Conservation (phyloP, 2,888 invertebrate species). For the Dasypogon diadema region DNA sequence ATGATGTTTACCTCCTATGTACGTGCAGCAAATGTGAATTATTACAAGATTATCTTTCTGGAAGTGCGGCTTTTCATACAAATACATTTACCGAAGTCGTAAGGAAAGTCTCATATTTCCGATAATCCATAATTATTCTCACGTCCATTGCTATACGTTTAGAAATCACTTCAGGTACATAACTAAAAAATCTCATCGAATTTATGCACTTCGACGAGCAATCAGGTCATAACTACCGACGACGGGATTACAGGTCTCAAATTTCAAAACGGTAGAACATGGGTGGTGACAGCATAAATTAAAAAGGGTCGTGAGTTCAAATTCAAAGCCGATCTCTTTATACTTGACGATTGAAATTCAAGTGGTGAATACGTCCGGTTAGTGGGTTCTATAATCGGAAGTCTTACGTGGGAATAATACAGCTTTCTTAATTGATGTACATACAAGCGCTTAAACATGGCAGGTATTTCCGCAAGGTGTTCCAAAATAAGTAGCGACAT, state of each 20-base stretch:
- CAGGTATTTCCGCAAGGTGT: slow-evolving; percentile 12
- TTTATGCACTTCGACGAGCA: slow-evolving; percentile 28
- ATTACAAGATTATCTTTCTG: too few species aligned
- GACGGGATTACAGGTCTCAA: slow-evolving; percentile 27
- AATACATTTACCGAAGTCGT: neutral
- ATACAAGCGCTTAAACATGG: slow-evolving; percentile 13
- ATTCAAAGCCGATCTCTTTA: neutral
- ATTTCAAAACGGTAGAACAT: slow-evolving; percentile 20
- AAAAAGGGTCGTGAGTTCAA: slow-evolving; percentile 1
- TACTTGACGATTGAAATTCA: slow-evolving; percentile 23
- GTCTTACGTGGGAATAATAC: slow-evolving; percentile 14
- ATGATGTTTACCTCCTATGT: too few species aligned
- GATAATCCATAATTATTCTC: slow-evolving; percentile 18
- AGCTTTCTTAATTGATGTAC: slow-evolving; percentile 23
- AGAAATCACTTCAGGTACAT: slow-evolving; percentile 16
- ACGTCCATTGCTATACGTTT: slow-evolving; percentile 3
- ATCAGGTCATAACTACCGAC: slow-evolving; percentile 25
- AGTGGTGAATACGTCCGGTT: slow-evolving; percentile 25
- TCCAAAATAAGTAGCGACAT: neutral
- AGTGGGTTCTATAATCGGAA: neutral
- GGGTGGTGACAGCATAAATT: slow-evolving; percentile 14
- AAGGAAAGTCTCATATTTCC: slow-evolving; percentile 12
- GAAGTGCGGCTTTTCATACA: neutral
- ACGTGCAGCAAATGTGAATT: too few species aligned
- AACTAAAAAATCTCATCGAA: slow-evolving; percentile 11